Base-by-base conservation (phyloP, 2,797 vertebrate genomes). In the Heterohyrax brucei region DNA sequence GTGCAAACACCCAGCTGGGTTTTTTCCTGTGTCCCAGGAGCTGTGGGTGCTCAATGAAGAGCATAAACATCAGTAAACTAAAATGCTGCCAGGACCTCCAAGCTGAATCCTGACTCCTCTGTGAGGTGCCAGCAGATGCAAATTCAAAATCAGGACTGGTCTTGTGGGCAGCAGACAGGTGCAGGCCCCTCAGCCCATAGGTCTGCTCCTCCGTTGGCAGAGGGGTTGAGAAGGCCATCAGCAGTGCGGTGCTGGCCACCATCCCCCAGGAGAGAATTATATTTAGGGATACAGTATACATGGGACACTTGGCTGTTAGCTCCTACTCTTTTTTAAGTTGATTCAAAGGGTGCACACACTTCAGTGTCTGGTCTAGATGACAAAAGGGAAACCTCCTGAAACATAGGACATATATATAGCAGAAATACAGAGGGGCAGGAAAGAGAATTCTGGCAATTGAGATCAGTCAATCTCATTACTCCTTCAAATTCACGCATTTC, bases 361-460 rank as follows among this genome's bases (percentile, higher is more conserved):
- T 84, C 91, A 94, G 62, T 22, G 72, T 97, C 94, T 96, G 78
- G 96, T 94, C 96, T 95, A 93, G 91, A 88, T 18, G 92, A 86
- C 95, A 95, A 95, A 95, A 94, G 94, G 87, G 88, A 93, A 91
- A 93, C 81, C 93, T 97, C 86, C 89, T 96, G 96, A 98, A 97
- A 96, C 82, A 91, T 26, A 93, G 39, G 39, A 97, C 80, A 90
- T 46, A 72, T 78, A 80, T 2, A 4, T n/a, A 26, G 21, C 44
- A 95, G 66, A 88, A 87, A 83, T 24, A 26, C 48, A n/a, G 59
- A 22, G 72, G 53, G 64, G 75, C 39, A 56, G 61, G 33, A 76
- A 30, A 94, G 79, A 75, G 22, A 44, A 93, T 89, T 85, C 39
- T 59, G 87, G 91, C 70, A 89, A 77, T 83, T 61, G n/a, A 72